Evolutionary conservation across 2,797 vertebrate species (phyloP).

Genomic region (Xyrichtys novacula): DNA sequence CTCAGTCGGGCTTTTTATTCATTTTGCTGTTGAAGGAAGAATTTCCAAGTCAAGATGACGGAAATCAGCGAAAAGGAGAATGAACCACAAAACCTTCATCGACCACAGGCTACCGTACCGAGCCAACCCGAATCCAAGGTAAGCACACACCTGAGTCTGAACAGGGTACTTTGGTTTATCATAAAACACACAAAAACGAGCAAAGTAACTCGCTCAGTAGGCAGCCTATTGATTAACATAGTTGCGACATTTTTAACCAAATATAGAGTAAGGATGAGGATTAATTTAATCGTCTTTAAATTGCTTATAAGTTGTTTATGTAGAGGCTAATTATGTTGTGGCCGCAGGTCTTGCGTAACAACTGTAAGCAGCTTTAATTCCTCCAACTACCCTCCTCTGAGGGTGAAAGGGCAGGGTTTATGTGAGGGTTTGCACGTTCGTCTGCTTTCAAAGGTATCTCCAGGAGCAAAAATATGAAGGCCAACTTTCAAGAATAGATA

Average conservation of each 20-base stretch:
- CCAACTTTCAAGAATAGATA: neutral
- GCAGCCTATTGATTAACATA: no score
- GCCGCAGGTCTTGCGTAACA: conserved; percentile 64
- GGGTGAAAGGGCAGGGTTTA: conserved; percentile 63
- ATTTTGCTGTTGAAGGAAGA: conserved; percentile 6
- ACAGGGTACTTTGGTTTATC: neutral
- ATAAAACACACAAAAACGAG: neutral
- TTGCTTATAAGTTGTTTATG: neutral
- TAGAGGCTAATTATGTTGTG: conserved; percentile 38
- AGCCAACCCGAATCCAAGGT: conserved; percentile 90
- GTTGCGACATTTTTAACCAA: no score
- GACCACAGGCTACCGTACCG: conserved; percentile 79
- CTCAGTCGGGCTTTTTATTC: conserved; percentile 14
- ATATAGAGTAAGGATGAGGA: neutral
- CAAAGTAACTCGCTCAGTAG: no score
- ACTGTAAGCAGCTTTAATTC: conserved; percentile 61
- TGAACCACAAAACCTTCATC: conserved; percentile 84
- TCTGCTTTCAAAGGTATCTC: conserved; percentile 13
- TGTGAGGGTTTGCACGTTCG: conserved; percentile 24
- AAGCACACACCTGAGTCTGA: conserved; percentile 52
- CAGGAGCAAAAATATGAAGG: neutral
- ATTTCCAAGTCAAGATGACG: conserved; percentile 82
- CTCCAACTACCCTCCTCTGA: conserved; percentile 45
- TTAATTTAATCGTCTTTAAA: neutral
- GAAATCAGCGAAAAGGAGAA: conserved; percentile 92